Conservation (phyloP, 2,113 vertebrate genomes). For the Prinia subflava region DNA sequence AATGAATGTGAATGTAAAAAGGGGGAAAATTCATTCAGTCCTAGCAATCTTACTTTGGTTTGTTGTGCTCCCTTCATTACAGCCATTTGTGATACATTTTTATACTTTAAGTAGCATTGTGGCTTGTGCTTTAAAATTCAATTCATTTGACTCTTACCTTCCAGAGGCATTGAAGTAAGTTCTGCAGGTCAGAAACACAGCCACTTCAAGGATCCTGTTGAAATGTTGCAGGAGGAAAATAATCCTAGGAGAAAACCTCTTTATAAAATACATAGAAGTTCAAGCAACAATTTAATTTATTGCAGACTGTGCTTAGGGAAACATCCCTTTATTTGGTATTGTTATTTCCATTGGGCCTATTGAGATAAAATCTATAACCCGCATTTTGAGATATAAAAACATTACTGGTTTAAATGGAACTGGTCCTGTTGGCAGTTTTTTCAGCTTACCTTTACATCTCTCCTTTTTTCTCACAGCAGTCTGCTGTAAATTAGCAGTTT, state of each 20-base stretch:
- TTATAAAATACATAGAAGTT: neutral
- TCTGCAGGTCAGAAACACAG: neutral
- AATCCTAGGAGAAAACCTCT: neutral
- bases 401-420: neutral
- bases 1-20: neutral
- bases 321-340: neutral
- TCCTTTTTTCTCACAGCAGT: neutral
- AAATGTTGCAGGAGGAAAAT: neutral
- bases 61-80: neutral
- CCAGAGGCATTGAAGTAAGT: neutral
- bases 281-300: neutral
- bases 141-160: neutral
- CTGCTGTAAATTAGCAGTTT: neutral
- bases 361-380: constrained; percentile 10
- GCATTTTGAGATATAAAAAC: neutral
- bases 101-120: neutral
- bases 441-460: constrained; percentile 8
- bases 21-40: neutral
- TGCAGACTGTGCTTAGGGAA: neutral
- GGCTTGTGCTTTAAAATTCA: constrained; percentile 8
- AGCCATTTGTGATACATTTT: neutral
- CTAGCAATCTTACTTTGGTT: neutral
- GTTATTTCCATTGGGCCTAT: neutral
- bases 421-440: constrained; percentile 8
- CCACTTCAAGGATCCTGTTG: neutral